phyloP scores from a whole-genome alignment of 2,113 vertebrate genomes.

The Danio rerio region DNA sequence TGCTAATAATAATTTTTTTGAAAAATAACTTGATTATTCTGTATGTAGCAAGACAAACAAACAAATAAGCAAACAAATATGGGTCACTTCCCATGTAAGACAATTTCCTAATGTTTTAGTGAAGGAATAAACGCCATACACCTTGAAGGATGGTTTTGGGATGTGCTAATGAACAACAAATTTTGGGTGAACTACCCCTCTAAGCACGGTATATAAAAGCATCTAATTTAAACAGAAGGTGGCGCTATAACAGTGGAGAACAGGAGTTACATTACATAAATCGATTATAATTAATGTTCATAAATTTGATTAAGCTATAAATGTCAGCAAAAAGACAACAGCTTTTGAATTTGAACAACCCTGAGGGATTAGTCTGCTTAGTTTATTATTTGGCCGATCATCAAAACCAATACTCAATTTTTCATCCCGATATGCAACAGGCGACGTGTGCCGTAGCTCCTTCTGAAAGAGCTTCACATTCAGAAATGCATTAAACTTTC shows the following conservation, averaged over 20 bases:
- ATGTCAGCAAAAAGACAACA: neutral
- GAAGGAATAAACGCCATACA: too few relatives aligned
- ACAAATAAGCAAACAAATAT: too few relatives aligned
- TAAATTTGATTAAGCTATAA: neutral
- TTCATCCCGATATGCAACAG: neutral
- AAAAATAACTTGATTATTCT: too few relatives aligned
- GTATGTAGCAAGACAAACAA: too few relatives aligned
- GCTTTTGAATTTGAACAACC: neutral
- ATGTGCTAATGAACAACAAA: neutral
- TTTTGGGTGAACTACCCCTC: too few relatives aligned
- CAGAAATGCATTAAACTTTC: constrained; percentile 30
- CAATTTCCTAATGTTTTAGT: too few relatives aligned
- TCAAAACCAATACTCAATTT: neutral
- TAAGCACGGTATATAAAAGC: too few relatives aligned
- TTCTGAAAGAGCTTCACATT: neutral
- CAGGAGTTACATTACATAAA: neutral
- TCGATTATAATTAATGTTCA: neutral
- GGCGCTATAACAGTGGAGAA: constrained; percentile 2
- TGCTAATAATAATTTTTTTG: too few relatives aligned
- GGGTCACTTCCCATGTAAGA: too few relatives aligned
- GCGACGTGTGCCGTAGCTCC: neutral
- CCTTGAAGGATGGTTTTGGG: too few relatives aligned
- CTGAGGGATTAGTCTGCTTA: neutral
- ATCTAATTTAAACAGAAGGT: neutral
- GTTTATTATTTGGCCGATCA: neutral